These are phyloP conservation scores for Drosophila barbarae DNA, from an alignment of 2,888 invertebrate species.

Conservation along the genomic window DNA sequence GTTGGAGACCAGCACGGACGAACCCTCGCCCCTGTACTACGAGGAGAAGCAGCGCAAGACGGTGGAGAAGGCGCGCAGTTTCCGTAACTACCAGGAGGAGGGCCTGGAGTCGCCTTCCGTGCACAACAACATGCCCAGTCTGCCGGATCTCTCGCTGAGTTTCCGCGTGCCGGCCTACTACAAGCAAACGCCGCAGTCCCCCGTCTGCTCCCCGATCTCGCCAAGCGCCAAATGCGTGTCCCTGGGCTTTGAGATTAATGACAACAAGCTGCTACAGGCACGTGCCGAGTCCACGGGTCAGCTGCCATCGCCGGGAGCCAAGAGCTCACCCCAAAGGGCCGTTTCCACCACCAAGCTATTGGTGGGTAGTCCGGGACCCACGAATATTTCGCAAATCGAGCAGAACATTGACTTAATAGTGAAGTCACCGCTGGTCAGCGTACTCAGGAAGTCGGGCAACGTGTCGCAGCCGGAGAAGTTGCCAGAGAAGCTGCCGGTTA, in stretches of 20 bases:
- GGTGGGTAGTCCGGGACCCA: conserved; percentile 40
- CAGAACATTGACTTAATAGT: conserved; percentile 78
- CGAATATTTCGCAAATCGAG: conserved; percentile 76
- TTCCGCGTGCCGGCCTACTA: conserved; percentile 67
- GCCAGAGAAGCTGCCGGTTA: conserved; percentile 6
- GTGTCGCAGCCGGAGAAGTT: conserved; percentile 46
- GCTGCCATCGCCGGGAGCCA: conserved; percentile 34
- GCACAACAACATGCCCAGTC: conserved; percentile 77
- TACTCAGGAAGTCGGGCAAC: conserved; percentile 74
- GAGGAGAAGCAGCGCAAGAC: conserved; percentile 81
- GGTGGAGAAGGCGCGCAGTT: conserved; percentile 87
- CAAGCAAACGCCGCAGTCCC: conserved; percentile 51
- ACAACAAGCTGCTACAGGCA: conserved; percentile 74
- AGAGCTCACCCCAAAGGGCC: conserved; percentile 49
- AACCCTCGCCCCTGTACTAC: conserved; percentile 65
- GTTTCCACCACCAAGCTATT: conserved; percentile 46
- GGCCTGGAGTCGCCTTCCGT: conserved; percentile 35
- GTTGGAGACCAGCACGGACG: conserved; percentile 74
- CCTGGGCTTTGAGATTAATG: conserved; percentile 78
- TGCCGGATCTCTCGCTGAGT: conserved; percentile 77
- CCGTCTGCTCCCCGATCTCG: conserved; percentile 47
- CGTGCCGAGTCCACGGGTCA: conserved; percentile 58
- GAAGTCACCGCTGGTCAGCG: conserved; percentile 77
- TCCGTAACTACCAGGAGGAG: conserved; percentile 83
- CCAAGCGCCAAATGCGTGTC: conserved; percentile 66